Evolutionary conservation across 2,797 vertebrate genomes (phyloP), one percentile per base, ranked within the genome.

Genomic region (Schizopygopsis pylzovi): DNA sequence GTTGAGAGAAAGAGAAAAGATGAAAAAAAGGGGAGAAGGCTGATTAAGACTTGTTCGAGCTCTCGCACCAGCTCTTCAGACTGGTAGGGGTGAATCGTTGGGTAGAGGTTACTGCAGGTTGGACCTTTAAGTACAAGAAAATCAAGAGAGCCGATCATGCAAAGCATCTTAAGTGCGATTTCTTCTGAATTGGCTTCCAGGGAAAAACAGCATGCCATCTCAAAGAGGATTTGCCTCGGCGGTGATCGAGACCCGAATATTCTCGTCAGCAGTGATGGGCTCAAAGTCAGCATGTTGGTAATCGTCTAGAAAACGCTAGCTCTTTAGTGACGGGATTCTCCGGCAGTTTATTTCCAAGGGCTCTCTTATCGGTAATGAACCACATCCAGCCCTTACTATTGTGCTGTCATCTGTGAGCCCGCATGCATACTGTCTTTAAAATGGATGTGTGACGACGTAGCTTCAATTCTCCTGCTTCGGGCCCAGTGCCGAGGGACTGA

Each of bases 321-420:
- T 77, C 86, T 88, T 22, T 56, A 76, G 90, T 90, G 91, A 91
- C 91, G 43, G 89, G 92, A 93, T 94, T 89, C 92, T 92, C 91
- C 88, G 90, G 90, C 92, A 92, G 90, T 89, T 88, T 88, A 92
- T 94, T 94, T 94, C 91, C 93, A 95, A 94, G 93, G 93, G 90
- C 92, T 92, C 92, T 86, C 92, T 94, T 92, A 94, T 95, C 90
- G 91, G 89, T 92, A 91, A 92, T 92, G 92, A 93, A 93, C 89
- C 87, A 86, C 87, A 67, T 82, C 79, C 77, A 54, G 43, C 88
- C 91, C 90, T 76, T 41, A 68, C 88, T 90, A 85, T 76, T 91
- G 89, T 92, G 83, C 90, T 87, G 87, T 61, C 89, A 91, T 91
- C 92, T 92, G 93, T 90, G 93, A 93, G 92, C 92, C 91, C 88